phyloP scores from a whole-genome alignment of 2,797 vertebrate species.

The Sebastes aleutianus region DNA sequence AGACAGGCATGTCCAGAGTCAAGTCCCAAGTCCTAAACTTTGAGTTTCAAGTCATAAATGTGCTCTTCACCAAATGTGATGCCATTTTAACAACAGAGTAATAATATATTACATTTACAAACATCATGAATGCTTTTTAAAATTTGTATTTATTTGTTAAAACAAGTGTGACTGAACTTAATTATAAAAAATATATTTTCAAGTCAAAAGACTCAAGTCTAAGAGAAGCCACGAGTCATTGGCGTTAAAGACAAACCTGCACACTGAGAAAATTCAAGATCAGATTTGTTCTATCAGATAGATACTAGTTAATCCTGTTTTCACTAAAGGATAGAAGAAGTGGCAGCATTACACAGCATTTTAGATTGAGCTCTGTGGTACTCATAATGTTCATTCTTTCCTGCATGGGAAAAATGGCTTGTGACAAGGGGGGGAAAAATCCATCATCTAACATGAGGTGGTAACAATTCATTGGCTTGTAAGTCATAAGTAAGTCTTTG shows the following conservation, averaged over 20 bases:
- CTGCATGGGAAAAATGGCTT: too few species aligned
- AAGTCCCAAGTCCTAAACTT: background rate
- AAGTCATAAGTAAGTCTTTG: too few species aligned
- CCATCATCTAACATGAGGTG: background rate
- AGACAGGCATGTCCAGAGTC: too few species aligned
- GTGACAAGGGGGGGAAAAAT: too few species aligned
- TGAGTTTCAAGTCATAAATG: background rate
- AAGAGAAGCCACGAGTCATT: too few species aligned
- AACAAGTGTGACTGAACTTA: too few species aligned
- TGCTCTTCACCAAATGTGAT: background rate
- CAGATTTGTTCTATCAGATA: background rate
- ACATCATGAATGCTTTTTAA: background rate
- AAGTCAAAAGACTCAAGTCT: too few species aligned
- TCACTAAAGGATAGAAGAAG: background rate
- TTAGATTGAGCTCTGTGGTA: too few species aligned
- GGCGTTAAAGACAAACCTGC: slow-evolving; percentile 79
- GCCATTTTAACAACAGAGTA: background rate
- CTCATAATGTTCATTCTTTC: too few species aligned
- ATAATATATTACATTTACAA: background rate
- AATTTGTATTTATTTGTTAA: background rate
- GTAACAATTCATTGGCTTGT: too few species aligned
- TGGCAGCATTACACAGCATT: too few species aligned
- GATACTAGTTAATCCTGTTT: background rate
- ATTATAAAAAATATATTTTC: too few species aligned
- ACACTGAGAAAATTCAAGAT: background rate